These are phyloP conservation scores for Neria commutata DNA, from an alignment of 2,888 invertebrate species.

Conservation along the genomic window DNA sequence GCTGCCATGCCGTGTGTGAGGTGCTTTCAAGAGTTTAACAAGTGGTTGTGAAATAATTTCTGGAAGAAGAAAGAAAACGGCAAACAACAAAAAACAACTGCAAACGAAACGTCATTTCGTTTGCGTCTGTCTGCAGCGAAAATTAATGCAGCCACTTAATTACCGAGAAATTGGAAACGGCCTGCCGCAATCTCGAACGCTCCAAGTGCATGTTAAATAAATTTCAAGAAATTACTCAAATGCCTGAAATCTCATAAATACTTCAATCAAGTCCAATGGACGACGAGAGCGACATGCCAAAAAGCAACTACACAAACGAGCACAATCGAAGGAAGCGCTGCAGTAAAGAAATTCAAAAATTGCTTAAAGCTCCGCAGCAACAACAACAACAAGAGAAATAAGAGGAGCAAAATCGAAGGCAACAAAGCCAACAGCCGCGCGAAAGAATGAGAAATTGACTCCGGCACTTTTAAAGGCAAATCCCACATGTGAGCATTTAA, in stretches of 20 bases:
- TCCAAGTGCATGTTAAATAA: neutral
- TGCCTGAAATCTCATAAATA: conserved; percentile 56
- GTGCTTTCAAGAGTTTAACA: no score
- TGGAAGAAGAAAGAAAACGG: no score
- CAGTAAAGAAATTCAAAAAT: conserved; percentile 8
- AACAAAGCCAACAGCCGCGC: no score
- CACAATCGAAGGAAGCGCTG: neutral
- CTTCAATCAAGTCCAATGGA: conserved; percentile 48
- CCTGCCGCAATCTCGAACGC: no score
- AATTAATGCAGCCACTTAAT: no score
- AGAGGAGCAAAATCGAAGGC: conserved; percentile 27
- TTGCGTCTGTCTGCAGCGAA: no score
- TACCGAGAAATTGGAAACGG: no score
- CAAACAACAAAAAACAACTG: no score
- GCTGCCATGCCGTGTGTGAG: no score
- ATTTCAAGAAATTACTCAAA: conserved; percentile 50
- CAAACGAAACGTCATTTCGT: no score
- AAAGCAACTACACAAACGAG: conserved; percentile 36
- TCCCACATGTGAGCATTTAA: conserved; percentile 59
- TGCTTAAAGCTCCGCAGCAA: conserved; percentile 6
- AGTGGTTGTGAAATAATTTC: no score
- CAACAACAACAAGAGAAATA: neutral
- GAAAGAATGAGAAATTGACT: conserved; percentile 27
- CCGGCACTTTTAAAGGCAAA: conserved; percentile 35
- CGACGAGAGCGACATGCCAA: no score